Percentiles rank a stretch among this genome's conserved stretches.
These are phyloP conservation scores for Philopotamus ludificatus DNA, from an alignment of 1,140 invertebrate genomes.

Conservation along the genomic window DNA sequence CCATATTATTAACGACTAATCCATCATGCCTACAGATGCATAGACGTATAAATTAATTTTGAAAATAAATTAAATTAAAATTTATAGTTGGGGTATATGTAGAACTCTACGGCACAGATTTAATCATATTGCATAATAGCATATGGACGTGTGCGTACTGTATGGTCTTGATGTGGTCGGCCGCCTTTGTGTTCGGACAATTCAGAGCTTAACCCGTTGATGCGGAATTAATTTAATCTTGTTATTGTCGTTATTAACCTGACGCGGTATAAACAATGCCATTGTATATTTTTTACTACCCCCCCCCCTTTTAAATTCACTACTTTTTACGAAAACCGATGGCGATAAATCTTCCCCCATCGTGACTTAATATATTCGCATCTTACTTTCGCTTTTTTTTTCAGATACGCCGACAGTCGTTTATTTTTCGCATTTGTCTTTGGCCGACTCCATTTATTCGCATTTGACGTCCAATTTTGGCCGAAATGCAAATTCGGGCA, in stretches of 20 bases:
- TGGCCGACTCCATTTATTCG: not conserved
- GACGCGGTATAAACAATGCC: not conserved
- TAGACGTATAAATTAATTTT: too few relatives aligned
- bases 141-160: too few relatives aligned
- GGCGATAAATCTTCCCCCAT: not conserved
- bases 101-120: too few relatives aligned
- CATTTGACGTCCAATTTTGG: not conserved
- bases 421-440: conserved; percentile 18
- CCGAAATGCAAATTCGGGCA: not conserved
- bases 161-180: too few relatives aligned
- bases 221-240: conserved; percentile 8
- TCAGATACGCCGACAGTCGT: not conserved
- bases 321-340: not conserved
- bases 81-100: too few relatives aligned
- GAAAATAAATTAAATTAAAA: too few relatives aligned
- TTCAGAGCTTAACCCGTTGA: conserved; percentile 10
- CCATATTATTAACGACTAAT: too few relatives aligned
- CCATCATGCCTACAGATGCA: too few relatives aligned
- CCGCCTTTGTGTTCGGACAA: not conserved
- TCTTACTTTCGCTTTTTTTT: not conserved
- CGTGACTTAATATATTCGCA: conserved; percentile 1
- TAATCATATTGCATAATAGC: too few relatives aligned
- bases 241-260: conserved; percentile 8
- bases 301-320: not conserved
- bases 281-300: conserved; percentile 10